Evolutionary conservation across 1,140 invertebrate species (phyloP).

Genomic region (Listronotus bonariensis): DNA sequence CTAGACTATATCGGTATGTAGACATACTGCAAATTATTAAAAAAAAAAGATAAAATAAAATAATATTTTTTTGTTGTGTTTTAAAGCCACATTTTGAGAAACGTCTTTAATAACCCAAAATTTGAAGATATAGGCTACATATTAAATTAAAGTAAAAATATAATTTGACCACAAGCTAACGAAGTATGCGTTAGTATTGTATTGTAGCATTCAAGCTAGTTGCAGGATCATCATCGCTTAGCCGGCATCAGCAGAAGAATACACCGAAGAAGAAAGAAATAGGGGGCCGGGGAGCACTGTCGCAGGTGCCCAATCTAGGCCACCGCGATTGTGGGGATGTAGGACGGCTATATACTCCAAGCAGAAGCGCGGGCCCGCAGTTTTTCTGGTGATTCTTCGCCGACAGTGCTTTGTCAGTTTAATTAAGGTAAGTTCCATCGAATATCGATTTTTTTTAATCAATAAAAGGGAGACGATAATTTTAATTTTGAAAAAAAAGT

Average conservation of each 20-base stretch:
- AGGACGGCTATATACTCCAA: constrained; percentile 54
- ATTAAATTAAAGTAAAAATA: too few relatives aligned
- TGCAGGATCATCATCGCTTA: not conserved
- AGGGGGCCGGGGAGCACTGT: constrained; percentile 13
- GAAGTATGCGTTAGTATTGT: too few relatives aligned
- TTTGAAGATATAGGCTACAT: too few relatives aligned
- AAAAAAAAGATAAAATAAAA: too few relatives aligned
- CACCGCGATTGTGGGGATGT: constrained; percentile 52
- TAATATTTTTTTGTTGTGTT: too few relatives aligned
- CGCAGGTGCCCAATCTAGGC: constrained; percentile 37
- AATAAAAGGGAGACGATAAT: not conserved
- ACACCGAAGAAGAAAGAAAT: constrained; percentile 24
- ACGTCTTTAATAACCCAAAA: too few relatives aligned
- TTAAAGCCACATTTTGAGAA: too few relatives aligned
- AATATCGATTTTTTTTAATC: not conserved
- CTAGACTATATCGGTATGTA: too few relatives aligned
- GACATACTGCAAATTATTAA: too few relatives aligned
- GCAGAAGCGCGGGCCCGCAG: constrained; percentile 41
- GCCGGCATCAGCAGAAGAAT: constrained; percentile 7
- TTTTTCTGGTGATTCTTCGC: constrained; percentile 45
- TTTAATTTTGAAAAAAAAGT: not conserved
- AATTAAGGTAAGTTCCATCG: constrained; percentile 25
- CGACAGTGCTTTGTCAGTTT: constrained; percentile 13
- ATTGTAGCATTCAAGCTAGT: too few relatives aligned
- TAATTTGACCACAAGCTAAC: too few relatives aligned